These are phyloP conservation scores for Dicyrtomina minuta DNA, from an alignment of 2,888 invertebrate species.

Conservation along the genomic window DNA sequence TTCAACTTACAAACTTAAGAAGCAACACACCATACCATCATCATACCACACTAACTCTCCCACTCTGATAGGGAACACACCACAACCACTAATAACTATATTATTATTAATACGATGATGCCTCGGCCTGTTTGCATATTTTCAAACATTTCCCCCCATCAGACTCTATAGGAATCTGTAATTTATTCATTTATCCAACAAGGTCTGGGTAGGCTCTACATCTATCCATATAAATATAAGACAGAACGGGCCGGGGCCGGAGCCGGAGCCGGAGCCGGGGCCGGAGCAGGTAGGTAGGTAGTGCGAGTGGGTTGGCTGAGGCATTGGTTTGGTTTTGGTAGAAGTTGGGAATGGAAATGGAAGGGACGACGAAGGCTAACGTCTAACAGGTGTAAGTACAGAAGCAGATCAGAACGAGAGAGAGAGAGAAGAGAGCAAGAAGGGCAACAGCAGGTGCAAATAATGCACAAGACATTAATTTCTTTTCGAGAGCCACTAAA, in stretches of 20 bases:
- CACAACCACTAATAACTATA: too few relatives aligned
- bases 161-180: too few relatives aligned
- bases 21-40: constrained; percentile 1
- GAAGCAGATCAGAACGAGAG: constrained; percentile 27
- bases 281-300: constrained; percentile 10
- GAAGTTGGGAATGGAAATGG: too few relatives aligned
- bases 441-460: constrained; percentile 52
- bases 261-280: too few relatives aligned
- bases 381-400: constrained; percentile 34
- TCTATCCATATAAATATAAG: background rate
- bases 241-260: background rate
- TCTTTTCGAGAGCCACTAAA: constrained; percentile 41
- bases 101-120: too few relatives aligned
- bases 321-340: too few relatives aligned
- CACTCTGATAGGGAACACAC: too few relatives aligned
- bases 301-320: constrained; percentile 16
- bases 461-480: constrained; percentile 50
- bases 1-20: constrained; percentile 5
- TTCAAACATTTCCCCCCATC: too few relatives aligned
- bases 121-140: too few relatives aligned
- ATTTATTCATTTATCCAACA: too few relatives aligned
- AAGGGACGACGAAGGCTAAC: constrained; percentile 33
- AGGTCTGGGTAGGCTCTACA: background rate
- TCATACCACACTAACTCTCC: too few relatives aligned
- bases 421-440: constrained; percentile 17